Evolutionary conservation across 2,888 invertebrate species (phyloP).

Genomic region (Ceramica pisi): DNA sequence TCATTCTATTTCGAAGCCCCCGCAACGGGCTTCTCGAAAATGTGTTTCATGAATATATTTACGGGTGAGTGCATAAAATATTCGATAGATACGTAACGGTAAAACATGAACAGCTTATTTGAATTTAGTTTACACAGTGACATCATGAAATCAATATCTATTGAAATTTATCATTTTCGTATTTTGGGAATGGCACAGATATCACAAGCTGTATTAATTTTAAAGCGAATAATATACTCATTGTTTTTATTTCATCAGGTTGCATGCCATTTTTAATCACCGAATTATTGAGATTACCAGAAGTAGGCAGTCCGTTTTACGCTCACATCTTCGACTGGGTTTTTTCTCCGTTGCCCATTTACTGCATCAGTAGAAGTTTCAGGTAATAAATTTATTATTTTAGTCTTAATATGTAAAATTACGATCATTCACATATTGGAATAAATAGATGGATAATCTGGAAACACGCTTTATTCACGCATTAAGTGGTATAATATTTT

Average conservation of each 20-base stretch:
- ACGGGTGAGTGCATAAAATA: conserved; percentile 73
- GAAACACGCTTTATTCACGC: conserved; percentile 40
- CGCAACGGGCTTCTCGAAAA: conserved; percentile 94
- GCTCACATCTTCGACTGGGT: conserved; percentile 93
- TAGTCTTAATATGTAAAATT: conserved; percentile 15
- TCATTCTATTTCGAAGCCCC: conserved; percentile 94
- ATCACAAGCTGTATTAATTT: conserved; percentile 42
- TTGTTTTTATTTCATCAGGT: conserved; percentile 87
- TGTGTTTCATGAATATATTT: conserved; percentile 94
- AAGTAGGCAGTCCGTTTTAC: conserved; percentile 91
- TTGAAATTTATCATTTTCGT: conserved; percentile 42
- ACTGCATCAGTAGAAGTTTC: conserved; percentile 86
- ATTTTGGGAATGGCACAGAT: conserved; percentile 35
- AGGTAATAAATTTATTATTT: conserved; percentile 73
- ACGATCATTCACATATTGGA: conserved; percentile 5
- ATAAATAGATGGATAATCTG: conserved; percentile 11
- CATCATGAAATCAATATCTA: conserved; percentile 20
- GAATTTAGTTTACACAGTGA: conserved; percentile 28
- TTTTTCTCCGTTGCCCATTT: conserved; percentile 93
- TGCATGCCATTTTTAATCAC: conserved; percentile 94
- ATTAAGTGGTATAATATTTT: conserved; percentile 4
- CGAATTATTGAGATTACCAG: conserved; percentile 92
- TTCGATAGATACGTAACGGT: conserved; percentile 2
- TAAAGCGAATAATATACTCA: conserved; percentile 47
- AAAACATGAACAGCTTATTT: conserved; percentile 42